These are phyloP conservation scores for Saccopteryx bilineata DNA, from an alignment of 2,113 vertebrate genomes.

Conservation along the genomic window DNA sequence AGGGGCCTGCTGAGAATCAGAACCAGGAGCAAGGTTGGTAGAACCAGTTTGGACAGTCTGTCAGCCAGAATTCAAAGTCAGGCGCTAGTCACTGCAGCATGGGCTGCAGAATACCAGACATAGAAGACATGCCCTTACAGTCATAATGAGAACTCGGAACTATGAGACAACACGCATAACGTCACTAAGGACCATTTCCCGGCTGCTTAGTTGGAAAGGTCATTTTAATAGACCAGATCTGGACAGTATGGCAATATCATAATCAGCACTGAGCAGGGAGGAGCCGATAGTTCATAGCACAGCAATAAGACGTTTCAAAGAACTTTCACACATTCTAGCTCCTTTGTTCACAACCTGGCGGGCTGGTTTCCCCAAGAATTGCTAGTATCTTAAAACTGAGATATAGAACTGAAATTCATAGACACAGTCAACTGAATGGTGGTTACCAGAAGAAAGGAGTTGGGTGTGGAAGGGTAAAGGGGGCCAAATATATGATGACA, in stretches of 20 bases:
- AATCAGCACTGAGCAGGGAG: not conserved
- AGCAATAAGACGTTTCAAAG: not conserved
- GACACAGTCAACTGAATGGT: too few relatives aligned
- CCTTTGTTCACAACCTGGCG: not conserved
- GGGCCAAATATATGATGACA: too few relatives aligned
- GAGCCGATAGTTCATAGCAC: not conserved
- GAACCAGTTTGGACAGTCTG: not conserved
- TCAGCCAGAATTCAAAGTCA: not conserved
- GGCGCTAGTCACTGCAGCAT: not conserved
- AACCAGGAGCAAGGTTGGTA: not conserved
- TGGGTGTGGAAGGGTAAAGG: too few relatives aligned
- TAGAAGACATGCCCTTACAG: not conserved
- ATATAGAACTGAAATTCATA: too few relatives aligned
- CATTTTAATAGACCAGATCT: not conserved
- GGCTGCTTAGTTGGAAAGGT: not conserved
- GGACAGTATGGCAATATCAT: not conserved
- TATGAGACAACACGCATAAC: not conserved
- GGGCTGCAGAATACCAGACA: not conserved
- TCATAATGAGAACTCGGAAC: not conserved
- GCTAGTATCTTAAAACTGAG: not conserved
- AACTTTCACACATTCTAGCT: not conserved
- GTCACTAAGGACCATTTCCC: not conserved
- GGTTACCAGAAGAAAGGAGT: too few relatives aligned
- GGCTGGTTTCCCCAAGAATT: not conserved
- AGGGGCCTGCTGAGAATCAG: not conserved